These are phyloP conservation scores for Nemotelus pantherinus DNA, from an alignment of 2,888 invertebrate species.

Conservation along the genomic window DNA sequence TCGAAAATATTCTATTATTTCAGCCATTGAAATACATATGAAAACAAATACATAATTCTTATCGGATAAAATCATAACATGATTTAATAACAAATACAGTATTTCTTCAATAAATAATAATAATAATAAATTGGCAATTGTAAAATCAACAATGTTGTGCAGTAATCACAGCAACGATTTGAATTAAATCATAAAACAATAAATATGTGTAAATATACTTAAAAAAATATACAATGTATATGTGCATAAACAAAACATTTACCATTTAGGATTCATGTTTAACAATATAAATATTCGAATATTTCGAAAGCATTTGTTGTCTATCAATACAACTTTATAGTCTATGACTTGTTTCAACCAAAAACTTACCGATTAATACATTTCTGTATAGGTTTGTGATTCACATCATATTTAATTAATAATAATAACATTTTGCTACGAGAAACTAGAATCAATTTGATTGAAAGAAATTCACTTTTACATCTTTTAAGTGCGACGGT, in stretches of 20 bases:
- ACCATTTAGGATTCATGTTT: slow-evolving; percentile 11
- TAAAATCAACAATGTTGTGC: slow-evolving; percentile 36
- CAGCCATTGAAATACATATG: too few species aligned
- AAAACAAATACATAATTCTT: too few species aligned
- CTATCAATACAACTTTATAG: neutral
- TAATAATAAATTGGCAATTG: neutral
- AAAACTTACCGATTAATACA: slow-evolving; percentile 28
- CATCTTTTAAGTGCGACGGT: neutral
- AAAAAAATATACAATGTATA: slow-evolving; percentile 4
- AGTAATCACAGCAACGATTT: slow-evolving; percentile 41
- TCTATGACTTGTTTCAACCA: slow-evolving; percentile 26
- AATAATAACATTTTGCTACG: too few species aligned
- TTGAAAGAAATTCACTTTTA: slow-evolving; percentile 5
- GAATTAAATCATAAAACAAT: slow-evolving; percentile 19
- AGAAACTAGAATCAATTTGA: slow-evolving; percentile 24
- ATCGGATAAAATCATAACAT: neutral
- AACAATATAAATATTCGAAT: slow-evolving; percentile 25
- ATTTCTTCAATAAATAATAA: slow-evolving; percentile 32
- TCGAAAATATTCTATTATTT: too few species aligned
- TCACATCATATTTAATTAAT: neutral
- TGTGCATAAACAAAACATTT: slow-evolving; percentile 20
- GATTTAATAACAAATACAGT: slow-evolving; percentile 6
- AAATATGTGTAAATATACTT: neutral
- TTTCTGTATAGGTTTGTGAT: neutral
- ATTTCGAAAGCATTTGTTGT: slow-evolving; percentile 20